These are phyloP conservation scores for Rhodinocichla rosea DNA, from an alignment of 2,113 vertebrate genomes.

Conservation along the genomic window DNA sequence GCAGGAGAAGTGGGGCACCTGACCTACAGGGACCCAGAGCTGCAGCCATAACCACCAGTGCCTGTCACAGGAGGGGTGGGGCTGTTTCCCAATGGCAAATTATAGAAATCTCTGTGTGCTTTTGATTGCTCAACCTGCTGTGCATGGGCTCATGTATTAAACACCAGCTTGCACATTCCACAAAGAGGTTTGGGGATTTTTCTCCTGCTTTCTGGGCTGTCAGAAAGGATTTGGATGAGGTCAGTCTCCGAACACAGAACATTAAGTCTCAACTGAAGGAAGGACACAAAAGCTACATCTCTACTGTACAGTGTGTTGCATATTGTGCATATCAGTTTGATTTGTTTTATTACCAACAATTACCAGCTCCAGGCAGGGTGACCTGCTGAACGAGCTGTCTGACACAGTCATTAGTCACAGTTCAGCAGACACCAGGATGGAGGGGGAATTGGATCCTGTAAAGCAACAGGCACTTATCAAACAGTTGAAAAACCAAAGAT, in stretches of 20 bases:
- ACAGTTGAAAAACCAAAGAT: conserved; percentile 70
- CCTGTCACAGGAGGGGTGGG: not conserved
- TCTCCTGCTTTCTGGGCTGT: not conserved
- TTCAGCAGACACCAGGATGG: not conserved
- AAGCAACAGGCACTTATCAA: conserved; percentile 39
- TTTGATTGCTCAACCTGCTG: not conserved
- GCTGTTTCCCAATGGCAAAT: not conserved
- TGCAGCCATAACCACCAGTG: not conserved
- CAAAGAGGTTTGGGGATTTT: not conserved
- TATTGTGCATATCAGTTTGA: not conserved
- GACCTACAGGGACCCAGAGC: not conserved
- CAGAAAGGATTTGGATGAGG: conserved; percentile 43
- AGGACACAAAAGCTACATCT: not conserved
- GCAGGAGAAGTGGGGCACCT: not conserved
- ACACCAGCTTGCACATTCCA: not conserved
- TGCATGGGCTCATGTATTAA: not conserved
- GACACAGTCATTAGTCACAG: conserved; percentile 55
- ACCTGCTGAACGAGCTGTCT: conserved; percentile 35
- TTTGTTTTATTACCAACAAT: conserved; percentile 20
- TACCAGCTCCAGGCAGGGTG: conserved; percentile 5
- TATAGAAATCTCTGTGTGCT: not conserved
- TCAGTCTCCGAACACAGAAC: conserved; percentile 47
- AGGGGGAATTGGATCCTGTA: not conserved
- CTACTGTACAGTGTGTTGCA: not conserved
- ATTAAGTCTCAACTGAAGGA: not conserved